Percentiles rank a stretch among this genome's conserved stretches.
Evolutionary conservation across 1,140 invertebrate genomes (phyloP).

Genomic region (Frieseomelitta varia): DNA sequence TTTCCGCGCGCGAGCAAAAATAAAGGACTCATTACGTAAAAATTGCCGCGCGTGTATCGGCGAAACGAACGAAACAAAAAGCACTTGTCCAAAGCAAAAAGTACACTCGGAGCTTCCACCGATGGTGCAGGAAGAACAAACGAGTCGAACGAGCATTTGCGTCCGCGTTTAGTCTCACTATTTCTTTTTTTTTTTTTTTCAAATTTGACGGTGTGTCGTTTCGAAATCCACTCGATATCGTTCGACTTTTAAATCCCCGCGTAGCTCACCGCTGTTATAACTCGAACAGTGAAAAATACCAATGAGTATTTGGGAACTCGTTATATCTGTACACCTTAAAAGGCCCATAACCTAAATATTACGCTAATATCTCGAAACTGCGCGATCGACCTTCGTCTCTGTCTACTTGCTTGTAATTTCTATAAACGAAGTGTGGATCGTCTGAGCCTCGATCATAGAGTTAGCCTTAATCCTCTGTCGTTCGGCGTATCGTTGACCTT

Average conservation of each 20-base stretch:
- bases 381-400: neutral
- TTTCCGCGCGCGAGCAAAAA: neutral
- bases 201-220: too few relatives aligned
- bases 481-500: constrained; percentile 10
- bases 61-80: neutral
- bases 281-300: too few relatives aligned
- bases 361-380: neutral
- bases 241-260: neutral
- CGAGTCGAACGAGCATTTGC: neutral
- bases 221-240: neutral
- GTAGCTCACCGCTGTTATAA: neutral
- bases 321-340: neutral
- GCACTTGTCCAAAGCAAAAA: too few relatives aligned
- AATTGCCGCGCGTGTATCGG: neutral
- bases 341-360: neutral
- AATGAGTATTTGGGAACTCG: too few relatives aligned
- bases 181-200: too few relatives aligned
- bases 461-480: constrained; percentile 8
- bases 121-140: neutral
- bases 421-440: neutral
- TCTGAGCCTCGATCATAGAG: constrained; percentile 10
- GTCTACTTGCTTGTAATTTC: neutral
- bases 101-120: neutral
- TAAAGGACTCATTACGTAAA: constrained; percentile 2
- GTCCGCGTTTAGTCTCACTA: neutral